Conservation (phyloP, 2,797 vertebrate genomes). For the Sebastiscus tertius region DNA sequence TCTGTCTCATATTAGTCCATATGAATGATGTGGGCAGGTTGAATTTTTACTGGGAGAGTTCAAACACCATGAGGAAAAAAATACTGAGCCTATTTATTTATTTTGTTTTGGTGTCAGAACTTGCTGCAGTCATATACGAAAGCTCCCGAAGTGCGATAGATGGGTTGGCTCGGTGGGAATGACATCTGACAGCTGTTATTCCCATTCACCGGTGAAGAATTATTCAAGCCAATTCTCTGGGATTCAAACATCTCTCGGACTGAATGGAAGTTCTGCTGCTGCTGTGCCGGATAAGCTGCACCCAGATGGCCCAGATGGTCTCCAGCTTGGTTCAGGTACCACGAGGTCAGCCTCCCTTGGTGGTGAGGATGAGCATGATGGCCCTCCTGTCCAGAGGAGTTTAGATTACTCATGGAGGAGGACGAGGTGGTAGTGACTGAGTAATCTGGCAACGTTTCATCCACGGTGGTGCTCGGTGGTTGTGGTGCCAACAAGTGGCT, state of each 20-base stretch:
- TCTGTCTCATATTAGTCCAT: slow-evolving; percentile 82
- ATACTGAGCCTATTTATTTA: slow-evolving; percentile 17
- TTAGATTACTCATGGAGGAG: slow-evolving; percentile 83
- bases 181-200: slow-evolving; percentile 98
- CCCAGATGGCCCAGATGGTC: slow-evolving; percentile 90
- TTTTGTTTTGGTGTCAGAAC: slow-evolving; percentile 88
- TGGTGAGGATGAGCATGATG: slow-evolving; percentile 82
- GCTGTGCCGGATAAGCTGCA: slow-evolving; percentile 88
- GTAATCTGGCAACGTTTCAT: slow-evolving; percentile 93
- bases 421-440: slow-evolving; percentile 86
- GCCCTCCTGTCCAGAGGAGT: slow-evolving; percentile 88
- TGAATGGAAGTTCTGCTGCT: slow-evolving; percentile 95
- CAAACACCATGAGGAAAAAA: slow-evolving; percentile 63
- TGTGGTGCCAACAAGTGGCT: slow-evolving; percentile 72
- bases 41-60: slow-evolving; percentile 63
- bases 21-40: slow-evolving; percentile 52
- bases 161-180: slow-evolving; percentile 92
- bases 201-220: slow-evolving; percentile 92
- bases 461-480: slow-evolving; percentile 85
- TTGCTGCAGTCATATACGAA: slow-evolving; percentile 99
- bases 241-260: slow-evolving; percentile 95
- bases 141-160: slow-evolving; percentile 95
- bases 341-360: slow-evolving; percentile 92
- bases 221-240: slow-evolving; percentile 92
- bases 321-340: slow-evolving; percentile 96